phyloP scores from a whole-genome alignment of 1,140 invertebrate genomes.

The Cyclargus thomasi region DNA sequence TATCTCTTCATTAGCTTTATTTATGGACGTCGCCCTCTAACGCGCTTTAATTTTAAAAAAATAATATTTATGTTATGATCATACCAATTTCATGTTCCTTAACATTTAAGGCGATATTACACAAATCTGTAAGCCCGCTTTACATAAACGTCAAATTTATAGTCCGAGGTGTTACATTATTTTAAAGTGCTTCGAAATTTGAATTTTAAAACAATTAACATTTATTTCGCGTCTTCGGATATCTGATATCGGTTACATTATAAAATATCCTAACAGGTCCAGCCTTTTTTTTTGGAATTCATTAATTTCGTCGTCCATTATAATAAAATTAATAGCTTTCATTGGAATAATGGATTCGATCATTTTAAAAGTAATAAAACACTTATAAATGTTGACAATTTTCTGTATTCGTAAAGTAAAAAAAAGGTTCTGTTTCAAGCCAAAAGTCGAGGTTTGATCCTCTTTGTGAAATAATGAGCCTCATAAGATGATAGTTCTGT shows the following conservation, averaged over 20 bases:
- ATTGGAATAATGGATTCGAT: background rate
- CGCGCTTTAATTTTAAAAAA: background rate
- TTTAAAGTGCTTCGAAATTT: background rate
- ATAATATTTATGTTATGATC: background rate
- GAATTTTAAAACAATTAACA: slow-evolving; percentile 9
- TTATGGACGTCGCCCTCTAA: background rate
- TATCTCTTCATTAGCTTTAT: background rate
- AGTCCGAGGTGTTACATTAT: background rate
- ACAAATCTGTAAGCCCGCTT: background rate
- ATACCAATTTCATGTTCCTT: background rate
- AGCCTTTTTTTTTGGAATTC: background rate
- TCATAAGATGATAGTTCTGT: background rate
- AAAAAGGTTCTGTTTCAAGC: background rate
- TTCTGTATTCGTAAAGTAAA: background rate
- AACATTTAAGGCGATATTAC: background rate
- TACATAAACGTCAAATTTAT: slow-evolving; percentile 2
- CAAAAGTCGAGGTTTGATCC: too few relatives aligned
- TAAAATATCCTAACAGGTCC: background rate
- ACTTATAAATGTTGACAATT: background rate
- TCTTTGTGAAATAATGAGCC: background rate
- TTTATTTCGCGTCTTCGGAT: background rate
- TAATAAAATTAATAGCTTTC: background rate
- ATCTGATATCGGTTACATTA: background rate
- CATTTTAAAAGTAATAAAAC: background rate
- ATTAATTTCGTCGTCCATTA: background rate